Base-by-base conservation (phyloP, 2,113 vertebrate species). In the Coregonus clupeaformis region DNA sequence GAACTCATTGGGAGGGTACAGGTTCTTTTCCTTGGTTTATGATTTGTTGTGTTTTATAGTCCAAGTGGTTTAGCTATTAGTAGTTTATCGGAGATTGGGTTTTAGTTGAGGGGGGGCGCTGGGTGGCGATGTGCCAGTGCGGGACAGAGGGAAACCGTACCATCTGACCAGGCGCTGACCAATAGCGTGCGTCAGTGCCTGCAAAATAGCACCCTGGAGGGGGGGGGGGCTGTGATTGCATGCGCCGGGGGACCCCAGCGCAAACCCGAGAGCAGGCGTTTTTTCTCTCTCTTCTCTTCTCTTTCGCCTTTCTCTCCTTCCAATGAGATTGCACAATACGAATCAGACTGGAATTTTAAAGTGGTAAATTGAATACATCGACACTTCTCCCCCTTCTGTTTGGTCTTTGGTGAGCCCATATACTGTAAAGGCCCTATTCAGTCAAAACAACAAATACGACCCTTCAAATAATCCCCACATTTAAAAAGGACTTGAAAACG, bases 21-120 rank as follows among this genome's bases (percentile, higher is more conserved):
- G 87, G 90, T 88, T 94, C 92, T 94, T 92, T 94, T 92, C 85
- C 91, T 92, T 93, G 92, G 86, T 95, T 97, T 98, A 96, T 97
- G 96, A 98, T 97, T 99, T 98, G 96, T 98, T 96, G 95, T 97
- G 96, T 96, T 98, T 99, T 97, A 97, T 96, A 96, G 95, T 96
- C 95, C 95, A 92, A 96, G 94, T 93, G 95, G 91, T 95, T 96
- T 94, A 94, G 96, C 97, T 97, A 97, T 98, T 97, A 97, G 95
- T 94, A 95, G 94, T 95, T 97, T 96, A 97, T 97, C 96, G 93
- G 95, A 96, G 96, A 97, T 96, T 95, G 95, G 96, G 94, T 95
- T 96, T 96, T 95, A 95, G 94, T 92, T 93, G 94, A 92, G 92
- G 94, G 86, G 74, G 70, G 93, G 94, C 77, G 76, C 77, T 80